Percentiles rank a stretch among this genome's conserved stretches.
Evolutionary conservation across 2,888 invertebrate species (phyloP).

Genomic region (Chymomyza fuscimana): DNA sequence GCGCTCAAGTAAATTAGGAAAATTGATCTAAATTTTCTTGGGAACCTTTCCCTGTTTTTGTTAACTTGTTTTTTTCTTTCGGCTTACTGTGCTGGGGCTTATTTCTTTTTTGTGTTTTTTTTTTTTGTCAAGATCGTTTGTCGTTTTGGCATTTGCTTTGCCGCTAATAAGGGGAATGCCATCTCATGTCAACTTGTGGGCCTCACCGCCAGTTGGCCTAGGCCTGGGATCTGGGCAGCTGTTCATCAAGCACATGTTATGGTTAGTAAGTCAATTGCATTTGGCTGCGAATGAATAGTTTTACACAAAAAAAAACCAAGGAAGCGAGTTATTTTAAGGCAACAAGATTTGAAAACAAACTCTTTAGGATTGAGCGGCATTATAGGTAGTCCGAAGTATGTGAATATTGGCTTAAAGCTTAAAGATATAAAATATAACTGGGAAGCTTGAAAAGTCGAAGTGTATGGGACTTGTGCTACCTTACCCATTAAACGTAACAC

Average conservation of each 20-base stretch:
- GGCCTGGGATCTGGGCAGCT: neutral
- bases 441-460: no score
- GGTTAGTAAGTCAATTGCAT: neutral
- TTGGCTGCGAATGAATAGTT: neutral
- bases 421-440: no score
- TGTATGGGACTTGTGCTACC: no score
- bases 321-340: neutral
- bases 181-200: neutral
- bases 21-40: conserved; percentile 74
- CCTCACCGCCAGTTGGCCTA: neutral
- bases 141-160: conserved; percentile 3
- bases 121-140: conserved; percentile 43
- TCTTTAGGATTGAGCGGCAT: no score
- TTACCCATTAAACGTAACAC: no score
- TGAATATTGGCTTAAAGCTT: no score
- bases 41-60: conserved; percentile 62
- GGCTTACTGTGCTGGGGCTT: conserved; percentile 13
- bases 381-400: no score
- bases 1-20: conserved; percentile 71
- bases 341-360: neutral
- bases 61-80: conserved; percentile 15
- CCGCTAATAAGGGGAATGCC: neutral
- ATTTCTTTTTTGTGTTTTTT: conserved; percentile 10
- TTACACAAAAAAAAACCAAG: neutral
- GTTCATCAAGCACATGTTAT: neutral